Evolutionary conservation across 2,113 vertebrate species (phyloP), one percentile per base, ranked within the genome.

Genomic region (Probosciger aterrimus): DNA sequence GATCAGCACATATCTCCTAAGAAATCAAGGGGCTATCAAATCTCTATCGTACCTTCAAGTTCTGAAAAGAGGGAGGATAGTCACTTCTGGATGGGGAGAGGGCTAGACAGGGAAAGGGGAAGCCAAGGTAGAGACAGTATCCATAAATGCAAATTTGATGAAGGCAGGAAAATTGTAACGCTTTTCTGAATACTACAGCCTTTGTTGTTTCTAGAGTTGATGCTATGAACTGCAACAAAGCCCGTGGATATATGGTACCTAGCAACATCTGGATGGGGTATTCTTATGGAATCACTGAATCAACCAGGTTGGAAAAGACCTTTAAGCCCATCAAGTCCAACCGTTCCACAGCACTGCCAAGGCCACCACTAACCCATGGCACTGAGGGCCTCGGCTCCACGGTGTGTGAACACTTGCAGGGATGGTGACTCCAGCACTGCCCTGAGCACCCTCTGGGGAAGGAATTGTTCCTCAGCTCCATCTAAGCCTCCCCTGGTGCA

Each of bases 341-440:
- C 33, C 6, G 0, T 7, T 9, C 13, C 5, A 13, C 55, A 59
- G 13, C 20, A 14, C 33, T n/a, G 55, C 55, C 55, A 59, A n/a
- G 33, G 55, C 55, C 20, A 23, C 20, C 55, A 14, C 55, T 10
- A 2, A 23, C 55, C 55, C 55, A n/a, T n/a, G 13, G 33, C 55
- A 59, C 55, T 59, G 33, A 57, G 55, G 31, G 31, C 18, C 31
- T 33, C 53, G 0, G 19, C 53, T 55, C 1, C 53, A 31, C 53
- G 0, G 11, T 5, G 31, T 33, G 18, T 57, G 53, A 3, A 4
- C 53, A 20, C 53, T n/a, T n/a, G n/a, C n/a, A n/a, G n/a, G n/a
- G n/a, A n/a, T n/a, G n/a, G n/a, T n/a, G n/a, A n/a, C n/a, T n/a
- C n/a, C n/a, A n/a, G n/a, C n/a, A n/a, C n/a, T n/a, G n/a, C n/a